phyloP scores from a whole-genome alignment of 2,113 vertebrate species.

The Martes martes region DNA sequence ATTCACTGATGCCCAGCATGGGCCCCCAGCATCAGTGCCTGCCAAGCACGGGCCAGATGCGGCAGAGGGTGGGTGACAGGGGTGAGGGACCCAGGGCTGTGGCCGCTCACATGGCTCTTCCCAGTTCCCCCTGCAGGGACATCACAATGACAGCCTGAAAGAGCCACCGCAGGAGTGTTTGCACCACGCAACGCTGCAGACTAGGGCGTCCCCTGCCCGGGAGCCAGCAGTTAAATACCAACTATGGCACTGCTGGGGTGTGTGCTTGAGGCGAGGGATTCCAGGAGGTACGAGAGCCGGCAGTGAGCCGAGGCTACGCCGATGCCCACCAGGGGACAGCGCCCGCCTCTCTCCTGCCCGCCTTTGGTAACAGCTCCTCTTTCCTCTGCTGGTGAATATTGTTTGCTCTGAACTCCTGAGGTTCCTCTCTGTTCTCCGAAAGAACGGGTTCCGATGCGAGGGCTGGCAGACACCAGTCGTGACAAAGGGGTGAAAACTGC shows the following conservation, averaged over 20 bases:
- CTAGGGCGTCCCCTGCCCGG: accelerated
- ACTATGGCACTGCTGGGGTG: background rate
- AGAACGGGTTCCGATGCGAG: background rate
- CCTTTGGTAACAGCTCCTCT: background rate
- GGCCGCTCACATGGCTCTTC: accelerated
- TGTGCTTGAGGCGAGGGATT: background rate
- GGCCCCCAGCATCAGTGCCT: accelerated
- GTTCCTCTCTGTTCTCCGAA: background rate
- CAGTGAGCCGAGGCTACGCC: background rate
- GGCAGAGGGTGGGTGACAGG: background rate
- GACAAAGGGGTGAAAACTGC: background rate
- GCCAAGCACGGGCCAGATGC: accelerated
- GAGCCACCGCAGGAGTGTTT: background rate
- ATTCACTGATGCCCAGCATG: background rate
- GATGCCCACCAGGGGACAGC: background rate
- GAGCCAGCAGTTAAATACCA: background rate
- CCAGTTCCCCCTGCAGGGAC: background rate
- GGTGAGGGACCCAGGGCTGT: background rate
- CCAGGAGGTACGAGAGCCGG: accelerated
- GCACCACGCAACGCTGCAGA: accelerated
- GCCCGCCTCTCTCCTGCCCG: background rate
- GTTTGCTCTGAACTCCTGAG: too few species aligned
- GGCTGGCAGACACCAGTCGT: background rate
- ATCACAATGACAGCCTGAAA: background rate
- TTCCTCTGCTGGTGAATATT: background rate